Conservation (phyloP, 1,140 invertebrate species). For the Teleopsis dalmanni region DNA sequence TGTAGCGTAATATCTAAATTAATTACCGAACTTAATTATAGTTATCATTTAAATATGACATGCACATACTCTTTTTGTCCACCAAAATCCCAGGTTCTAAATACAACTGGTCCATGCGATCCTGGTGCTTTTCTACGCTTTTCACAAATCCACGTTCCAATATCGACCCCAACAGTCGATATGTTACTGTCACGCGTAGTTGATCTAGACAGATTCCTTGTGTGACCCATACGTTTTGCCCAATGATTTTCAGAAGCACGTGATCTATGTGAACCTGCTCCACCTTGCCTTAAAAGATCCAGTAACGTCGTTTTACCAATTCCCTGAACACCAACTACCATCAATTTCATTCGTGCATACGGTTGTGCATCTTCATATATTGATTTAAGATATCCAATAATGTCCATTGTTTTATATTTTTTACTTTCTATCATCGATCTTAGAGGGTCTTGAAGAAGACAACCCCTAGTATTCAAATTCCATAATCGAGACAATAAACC, state of each 20-base stretch:
- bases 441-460: slow-evolving; percentile 80
- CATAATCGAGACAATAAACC: slow-evolving; percentile 87
- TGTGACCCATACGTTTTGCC: slow-evolving; percentile 90
- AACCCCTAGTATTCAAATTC: slow-evolving; percentile 91
- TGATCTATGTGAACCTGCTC: slow-evolving; percentile 35
- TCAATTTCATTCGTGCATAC: slow-evolving; percentile 93
- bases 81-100: slow-evolving; percentile 99
- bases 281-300: slow-evolving; percentile 70
- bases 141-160: slow-evolving; percentile 90
- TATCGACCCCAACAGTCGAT: slow-evolving; percentile 95
- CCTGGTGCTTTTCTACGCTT: slow-evolving; percentile 56
- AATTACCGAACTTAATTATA: not conserved
- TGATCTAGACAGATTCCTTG: slow-evolving; percentile 40
- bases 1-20: slow-evolving; percentile 76
- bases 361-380: slow-evolving; percentile 84
- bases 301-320: slow-evolving; percentile 89
- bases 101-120: slow-evolving; percentile 81
- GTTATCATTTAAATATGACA: slow-evolving; percentile 1
- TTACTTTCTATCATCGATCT: slow-evolving; percentile 88
- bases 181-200: slow-evolving; percentile 56
- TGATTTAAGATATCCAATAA: slow-evolving; percentile 90
- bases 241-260: slow-evolving; percentile 58
- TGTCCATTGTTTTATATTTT: slow-evolving; percentile 93
- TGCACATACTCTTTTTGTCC: slow-evolving; percentile 74
- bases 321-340: slow-evolving; percentile 93